Percentiles rank a stretch among this genome's conserved stretches.
These are phyloP conservation scores for Chamaedrilus cognettii DNA, from an alignment of 2,888 invertebrate species.

Conservation along the genomic window DNA sequence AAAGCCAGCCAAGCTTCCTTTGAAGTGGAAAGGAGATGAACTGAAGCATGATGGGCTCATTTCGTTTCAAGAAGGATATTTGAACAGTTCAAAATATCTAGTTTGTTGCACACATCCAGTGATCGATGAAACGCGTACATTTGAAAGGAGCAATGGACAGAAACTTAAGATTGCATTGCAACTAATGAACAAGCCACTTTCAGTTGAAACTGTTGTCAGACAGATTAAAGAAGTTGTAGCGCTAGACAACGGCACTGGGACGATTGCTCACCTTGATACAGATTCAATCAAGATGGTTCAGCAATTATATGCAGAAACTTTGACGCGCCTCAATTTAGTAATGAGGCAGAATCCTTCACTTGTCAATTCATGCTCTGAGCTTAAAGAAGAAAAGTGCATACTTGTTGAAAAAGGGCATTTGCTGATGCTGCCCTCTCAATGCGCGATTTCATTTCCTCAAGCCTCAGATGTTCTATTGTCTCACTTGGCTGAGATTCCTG, in stretches of 20 bases:
- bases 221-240: slow-evolving; percentile 1
- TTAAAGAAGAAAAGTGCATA: background rate
- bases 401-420: background rate
- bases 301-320: no score
- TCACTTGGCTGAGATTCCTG: slow-evolving; percentile 33
- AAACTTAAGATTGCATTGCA: slow-evolving; percentile 8
- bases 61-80: slow-evolving; percentile 22
- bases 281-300: background rate
- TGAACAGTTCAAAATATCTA: slow-evolving; percentile 11
- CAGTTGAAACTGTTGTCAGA: slow-evolving; percentile 20
- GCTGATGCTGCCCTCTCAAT: slow-evolving; percentile 11
- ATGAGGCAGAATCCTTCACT: no score
- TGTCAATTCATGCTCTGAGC: no score
- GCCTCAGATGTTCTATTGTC: slow-evolving; percentile 31
- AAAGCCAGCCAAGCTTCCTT: slow-evolving; percentile 29
- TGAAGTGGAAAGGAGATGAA: slow-evolving; percentile 33
- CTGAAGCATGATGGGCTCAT: slow-evolving; percentile 15
- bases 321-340: no score
- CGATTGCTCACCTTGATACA: background rate
- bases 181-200: background rate
- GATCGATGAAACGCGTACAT: slow-evolving; percentile 20
- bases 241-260: background rate
- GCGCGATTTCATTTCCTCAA: slow-evolving; percentile 15
- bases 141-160: slow-evolving; percentile 16
- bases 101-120: slow-evolving; percentile 25